Base-by-base conservation (phyloP, 1,140 invertebrate genomes). In the Augochlora pura region DNA sequence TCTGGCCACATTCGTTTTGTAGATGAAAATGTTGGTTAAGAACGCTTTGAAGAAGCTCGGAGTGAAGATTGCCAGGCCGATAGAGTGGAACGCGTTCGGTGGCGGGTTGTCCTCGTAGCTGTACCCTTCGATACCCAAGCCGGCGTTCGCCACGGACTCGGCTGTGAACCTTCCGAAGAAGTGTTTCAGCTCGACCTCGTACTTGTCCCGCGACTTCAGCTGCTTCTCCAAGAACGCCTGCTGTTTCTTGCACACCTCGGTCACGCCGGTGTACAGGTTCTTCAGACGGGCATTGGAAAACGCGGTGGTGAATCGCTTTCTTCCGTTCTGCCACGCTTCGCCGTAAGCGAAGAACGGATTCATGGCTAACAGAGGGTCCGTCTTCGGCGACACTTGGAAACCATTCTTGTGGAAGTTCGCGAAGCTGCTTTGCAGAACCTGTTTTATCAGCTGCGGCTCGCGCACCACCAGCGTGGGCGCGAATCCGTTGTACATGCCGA, bases 91-190 rank as follows among this genome's bases (percentile, higher is more conserved):
- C 1, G 83, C 52, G 12, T 32, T 10, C 0, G 64, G 0, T 2
- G 80, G 39, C 2, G 52, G 39, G 23, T 72, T 32, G 5, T 88
- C 82, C 0, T 65, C 71, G 74, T 88, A 90, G 54, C 82, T 82
- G 32, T 72, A 39, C 0, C 86, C 87, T 18, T 90, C 82, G 10
- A 94, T 86, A 8, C 93, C 94, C 77, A 94, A 89, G 0, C 92
- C 94, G n/a, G 91, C 91, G 67, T 89, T 92, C 5, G 93, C 91
- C 10, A 94, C 91, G n/a, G 93, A 91, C 54, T 94, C 94, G 0
- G 91, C 91, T 1, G 94, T 94, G 65, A 90, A 94, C 75, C 91
- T 90, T 1, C 89, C 67, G 16, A 90, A 91, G 0, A 91, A 23
- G 27, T 91, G 72, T 78, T 92, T 92, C 8, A 86, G 38, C 25